A percentile compares a stretch with the other conserved stretches of the same genome.
These are phyloP conservation scores for Cyclargus thomasi DNA, from an alignment of 1,140 invertebrate species.

Conservation along the genomic window DNA sequence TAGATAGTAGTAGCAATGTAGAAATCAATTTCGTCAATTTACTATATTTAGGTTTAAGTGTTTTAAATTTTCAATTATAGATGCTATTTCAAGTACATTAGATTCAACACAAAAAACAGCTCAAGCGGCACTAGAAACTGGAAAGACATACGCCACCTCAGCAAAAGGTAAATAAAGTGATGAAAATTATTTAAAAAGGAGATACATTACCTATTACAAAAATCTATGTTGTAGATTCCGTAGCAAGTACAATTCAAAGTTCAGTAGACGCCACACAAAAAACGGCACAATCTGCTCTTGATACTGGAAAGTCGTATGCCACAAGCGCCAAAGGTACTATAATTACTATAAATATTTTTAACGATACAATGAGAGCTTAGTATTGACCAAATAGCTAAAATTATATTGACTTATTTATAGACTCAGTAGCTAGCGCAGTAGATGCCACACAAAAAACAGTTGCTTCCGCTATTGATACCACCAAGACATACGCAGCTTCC, in stretches of 20 bases:
- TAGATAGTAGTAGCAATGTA: slow-evolving; percentile 13
- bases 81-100: slow-evolving; percentile 30
- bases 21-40: not conserved
- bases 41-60: not conserved
- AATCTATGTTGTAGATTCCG: slow-evolving; percentile 2
- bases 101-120: slow-evolving; percentile 33
- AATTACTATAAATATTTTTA: slow-evolving; percentile 23
- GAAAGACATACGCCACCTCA: slow-evolving; percentile 16
- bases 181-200: not conserved
- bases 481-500: no score
- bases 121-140: slow-evolving; percentile 33
- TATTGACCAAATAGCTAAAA: not conserved
- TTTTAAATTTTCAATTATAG: slow-evolving; percentile 26
- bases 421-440: not conserved
- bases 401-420: not conserved
- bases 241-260: slow-evolving; percentile 11
- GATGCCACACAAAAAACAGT: no score
- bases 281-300: slow-evolving; percentile 35
- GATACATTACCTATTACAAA: not conserved
- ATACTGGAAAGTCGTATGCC: slow-evolving; percentile 37
- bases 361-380: not conserved
- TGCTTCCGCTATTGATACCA: no score
- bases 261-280: slow-evolving; percentile 34
- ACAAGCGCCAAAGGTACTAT: slow-evolving; percentile 45
- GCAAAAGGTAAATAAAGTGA: slow-evolving; percentile 22